Percentiles rank a stretch among this genome's conserved stretches.
Conservation (phyloP, 2,797 vertebrate genomes). For the Limnodromus scolopaceus region DNA sequence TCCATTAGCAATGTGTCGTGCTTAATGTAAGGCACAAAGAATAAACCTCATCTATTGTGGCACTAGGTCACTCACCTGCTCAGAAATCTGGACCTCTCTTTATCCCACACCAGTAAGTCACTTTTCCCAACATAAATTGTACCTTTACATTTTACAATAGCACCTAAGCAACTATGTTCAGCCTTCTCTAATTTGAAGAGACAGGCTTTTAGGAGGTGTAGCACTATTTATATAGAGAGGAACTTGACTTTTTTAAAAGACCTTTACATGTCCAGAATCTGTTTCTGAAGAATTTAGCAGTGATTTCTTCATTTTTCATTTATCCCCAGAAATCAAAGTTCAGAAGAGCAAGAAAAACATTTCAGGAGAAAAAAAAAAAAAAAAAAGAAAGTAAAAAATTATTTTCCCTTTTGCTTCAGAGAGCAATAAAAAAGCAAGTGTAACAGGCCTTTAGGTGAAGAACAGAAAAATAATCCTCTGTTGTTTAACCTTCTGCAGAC, state of each 20-base stretch:
- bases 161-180: background rate
- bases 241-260: background rate
- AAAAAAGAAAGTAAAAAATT: background rate
- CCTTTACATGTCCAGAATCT: background rate
- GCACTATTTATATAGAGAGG: background rate
- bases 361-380: background rate
- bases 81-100: background rate
- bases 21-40: background rate
- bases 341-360: background rate
- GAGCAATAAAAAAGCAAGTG: background rate
- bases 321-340: background rate
- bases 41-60: rapidly evolving
- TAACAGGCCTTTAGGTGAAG: background rate
- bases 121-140: background rate
- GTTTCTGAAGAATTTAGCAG: background rate
- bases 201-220: conserved; percentile 30
- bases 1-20: background rate
- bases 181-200: conserved; percentile 7
- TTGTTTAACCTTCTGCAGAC: background rate
- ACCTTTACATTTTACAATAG: background rate
- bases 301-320: conserved; percentile 21
- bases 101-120: background rate
- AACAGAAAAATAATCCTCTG: background rate
- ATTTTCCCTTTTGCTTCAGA: background rate
- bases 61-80: background rate